These are phyloP conservation scores for Aromia moschata DNA, from an alignment of 2,888 invertebrate species.

Conservation along the genomic window DNA sequence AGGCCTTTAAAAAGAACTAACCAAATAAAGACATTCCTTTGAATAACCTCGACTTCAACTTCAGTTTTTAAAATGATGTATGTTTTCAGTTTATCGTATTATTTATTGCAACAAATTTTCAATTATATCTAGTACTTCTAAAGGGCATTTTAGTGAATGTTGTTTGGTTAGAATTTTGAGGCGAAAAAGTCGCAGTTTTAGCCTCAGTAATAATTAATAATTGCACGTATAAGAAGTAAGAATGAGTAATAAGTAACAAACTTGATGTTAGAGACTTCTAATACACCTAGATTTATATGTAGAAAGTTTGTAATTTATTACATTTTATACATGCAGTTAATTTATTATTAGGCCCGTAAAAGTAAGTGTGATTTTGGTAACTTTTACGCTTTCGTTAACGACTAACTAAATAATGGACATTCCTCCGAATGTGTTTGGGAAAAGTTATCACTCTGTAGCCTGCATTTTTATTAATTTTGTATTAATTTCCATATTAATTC, in stretches of 20 bases:
- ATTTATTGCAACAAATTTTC: background rate
- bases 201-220: background rate
- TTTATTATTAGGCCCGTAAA: conserved; percentile 40
- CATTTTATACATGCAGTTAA: conserved; percentile 46
- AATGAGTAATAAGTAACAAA: background rate
- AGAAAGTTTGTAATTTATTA: conserved; percentile 45
- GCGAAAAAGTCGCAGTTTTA: conserved; percentile 3
- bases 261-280: conserved; percentile 4
- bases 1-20: conserved; percentile 20
- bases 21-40: conserved; percentile 18
- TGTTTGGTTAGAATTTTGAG: background rate
- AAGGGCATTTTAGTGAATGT: background rate
- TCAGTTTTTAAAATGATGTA: too few relatives aligned
- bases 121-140: background rate
- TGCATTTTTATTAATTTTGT: conserved; percentile 33
- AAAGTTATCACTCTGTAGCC: conserved; percentile 31
- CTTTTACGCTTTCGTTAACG: conserved; percentile 34
- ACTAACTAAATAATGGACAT: conserved; percentile 43
- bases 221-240: background rate
- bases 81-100: too few relatives aligned
- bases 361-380: conserved; percentile 35
- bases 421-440: conserved; percentile 36
- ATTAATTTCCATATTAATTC: conserved; percentile 31
- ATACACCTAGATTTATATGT: conserved; percentile 3
- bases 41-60: too few relatives aligned